Percentiles rank a stretch among this genome's conserved stretches.
Evolutionary conservation across 35 echinoderm and acorn worm genomes (phyloP).

Genomic region (Chiridota heheva): DNA sequence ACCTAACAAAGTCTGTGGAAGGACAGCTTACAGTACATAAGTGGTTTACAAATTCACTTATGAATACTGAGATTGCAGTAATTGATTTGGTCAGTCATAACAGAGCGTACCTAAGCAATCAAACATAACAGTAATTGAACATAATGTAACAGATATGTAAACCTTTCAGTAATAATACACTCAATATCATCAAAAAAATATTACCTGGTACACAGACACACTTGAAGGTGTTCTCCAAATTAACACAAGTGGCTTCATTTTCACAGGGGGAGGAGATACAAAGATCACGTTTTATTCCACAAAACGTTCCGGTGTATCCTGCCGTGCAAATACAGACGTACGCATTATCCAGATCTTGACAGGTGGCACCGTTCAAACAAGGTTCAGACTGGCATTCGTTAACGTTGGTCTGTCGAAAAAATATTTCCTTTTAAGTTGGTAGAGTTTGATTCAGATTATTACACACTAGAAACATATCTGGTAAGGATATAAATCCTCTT

Average conservation of each 20-base stretch:
- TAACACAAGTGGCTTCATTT: conserved; percentile 40
- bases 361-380: conserved; percentile 51
- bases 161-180: no score
- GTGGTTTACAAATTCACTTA: no score
- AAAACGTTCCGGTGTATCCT: conserved; percentile 48
- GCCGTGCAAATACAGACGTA: conserved; percentile 58
- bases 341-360: conserved; percentile 38
- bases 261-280: conserved; percentile 61
- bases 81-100: no score
- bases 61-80: no score
- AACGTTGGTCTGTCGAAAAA: conserved; percentile 13
- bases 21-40: no score
- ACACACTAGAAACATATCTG: neutral
- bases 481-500: neutral
- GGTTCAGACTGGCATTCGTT: conserved; percentile 49
- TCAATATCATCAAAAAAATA: no score
- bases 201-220: conserved; percentile 49
- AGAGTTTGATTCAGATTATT: neutral
- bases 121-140: no score
- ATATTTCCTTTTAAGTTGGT: neutral
- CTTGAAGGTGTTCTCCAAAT: conserved; percentile 1
- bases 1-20: no score
- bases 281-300: conserved; percentile 49
- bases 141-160: no score
- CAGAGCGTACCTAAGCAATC: no score